Conservation (phyloP, 2,888 invertebrate species). For the Creontiades dilutus region DNA sequence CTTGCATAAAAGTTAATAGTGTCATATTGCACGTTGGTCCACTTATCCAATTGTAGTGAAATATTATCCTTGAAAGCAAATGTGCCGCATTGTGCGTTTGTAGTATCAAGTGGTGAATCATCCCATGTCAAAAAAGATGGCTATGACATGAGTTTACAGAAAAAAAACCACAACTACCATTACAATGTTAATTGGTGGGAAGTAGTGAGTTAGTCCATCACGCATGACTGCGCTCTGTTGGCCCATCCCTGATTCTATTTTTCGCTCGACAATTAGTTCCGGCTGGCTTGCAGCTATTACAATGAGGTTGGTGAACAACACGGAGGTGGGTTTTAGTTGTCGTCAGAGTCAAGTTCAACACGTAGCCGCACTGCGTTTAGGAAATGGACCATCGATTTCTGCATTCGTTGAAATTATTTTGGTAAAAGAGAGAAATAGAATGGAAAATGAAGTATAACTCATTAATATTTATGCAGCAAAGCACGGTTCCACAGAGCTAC, state of each 20-base stretch:
- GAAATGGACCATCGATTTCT: background rate
- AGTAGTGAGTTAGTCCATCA: slow-evolving; percentile 15
- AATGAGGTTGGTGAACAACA: slow-evolving; percentile 27
- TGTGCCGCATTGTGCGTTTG: too few species aligned
- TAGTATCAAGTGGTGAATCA: background rate
- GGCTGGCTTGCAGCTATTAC: background rate
- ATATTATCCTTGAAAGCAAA: too few species aligned
- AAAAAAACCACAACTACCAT: slow-evolving; percentile 3
- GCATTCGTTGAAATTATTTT: too few species aligned
- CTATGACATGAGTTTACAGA: background rate
- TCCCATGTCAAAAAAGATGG: background rate
- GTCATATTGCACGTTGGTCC: too few species aligned
- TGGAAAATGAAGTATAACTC: too few species aligned
- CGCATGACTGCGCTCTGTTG: slow-evolving; percentile 16
- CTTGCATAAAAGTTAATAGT: too few species aligned
- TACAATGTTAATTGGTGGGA: slow-evolving; percentile 32
- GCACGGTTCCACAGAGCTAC: too few species aligned
- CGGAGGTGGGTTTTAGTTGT: background rate
- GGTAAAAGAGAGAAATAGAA: too few species aligned
- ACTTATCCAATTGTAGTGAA: too few species aligned
- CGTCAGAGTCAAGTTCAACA: background rate
- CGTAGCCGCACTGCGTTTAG: background rate
- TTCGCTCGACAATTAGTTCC: slow-evolving; percentile 27
- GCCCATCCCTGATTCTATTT: slow-evolving; percentile 39
- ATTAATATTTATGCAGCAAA: too few species aligned